Percentiles rank a stretch among this genome's conserved stretches.
These are phyloP conservation scores for Ichneumoninae sp. DNA, from an alignment of 2,888 invertebrate genomes.

Conservation along the genomic window DNA sequence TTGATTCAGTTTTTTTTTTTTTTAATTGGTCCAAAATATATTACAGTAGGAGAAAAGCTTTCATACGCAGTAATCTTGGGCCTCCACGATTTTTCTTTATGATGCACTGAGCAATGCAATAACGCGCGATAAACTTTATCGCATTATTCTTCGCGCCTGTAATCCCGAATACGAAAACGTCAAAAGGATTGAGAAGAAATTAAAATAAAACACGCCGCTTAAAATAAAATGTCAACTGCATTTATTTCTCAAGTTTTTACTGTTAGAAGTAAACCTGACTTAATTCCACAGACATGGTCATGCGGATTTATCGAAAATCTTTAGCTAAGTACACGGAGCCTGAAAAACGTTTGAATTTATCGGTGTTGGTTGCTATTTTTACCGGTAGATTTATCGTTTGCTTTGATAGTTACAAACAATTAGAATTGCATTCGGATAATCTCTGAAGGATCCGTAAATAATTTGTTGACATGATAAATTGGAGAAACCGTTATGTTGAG, in stretches of 20 bases:
- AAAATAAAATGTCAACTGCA: not conserved
- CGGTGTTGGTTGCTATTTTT: too few species aligned
- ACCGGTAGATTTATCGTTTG: too few species aligned
- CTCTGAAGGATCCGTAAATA: too few species aligned
- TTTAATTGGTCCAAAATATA: not conserved
- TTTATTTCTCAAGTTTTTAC: not conserved
- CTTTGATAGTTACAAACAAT: too few species aligned
- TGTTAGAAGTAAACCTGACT: too few species aligned
- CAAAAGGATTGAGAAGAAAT: not conserved
- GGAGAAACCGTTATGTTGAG: too few species aligned
- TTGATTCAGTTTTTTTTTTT: not conserved
- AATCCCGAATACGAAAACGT: not conserved
- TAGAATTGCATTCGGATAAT: too few species aligned
- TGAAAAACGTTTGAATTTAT: too few species aligned
- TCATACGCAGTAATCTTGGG: not conserved
- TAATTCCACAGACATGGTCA: too few species aligned
- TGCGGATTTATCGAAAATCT: too few species aligned
- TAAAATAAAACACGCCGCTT: not conserved
- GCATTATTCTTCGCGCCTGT: not conserved
- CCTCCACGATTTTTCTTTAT: not conserved
- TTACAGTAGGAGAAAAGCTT: not conserved
- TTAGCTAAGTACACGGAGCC: too few species aligned
- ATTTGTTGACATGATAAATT: too few species aligned
- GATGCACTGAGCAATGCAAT: not conserved
- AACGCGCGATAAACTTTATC: not conserved